Evolutionary conservation across 2,113 vertebrate species (phyloP), one percentile per base, ranked within the genome.

Genomic region (Garra rufa): DNA sequence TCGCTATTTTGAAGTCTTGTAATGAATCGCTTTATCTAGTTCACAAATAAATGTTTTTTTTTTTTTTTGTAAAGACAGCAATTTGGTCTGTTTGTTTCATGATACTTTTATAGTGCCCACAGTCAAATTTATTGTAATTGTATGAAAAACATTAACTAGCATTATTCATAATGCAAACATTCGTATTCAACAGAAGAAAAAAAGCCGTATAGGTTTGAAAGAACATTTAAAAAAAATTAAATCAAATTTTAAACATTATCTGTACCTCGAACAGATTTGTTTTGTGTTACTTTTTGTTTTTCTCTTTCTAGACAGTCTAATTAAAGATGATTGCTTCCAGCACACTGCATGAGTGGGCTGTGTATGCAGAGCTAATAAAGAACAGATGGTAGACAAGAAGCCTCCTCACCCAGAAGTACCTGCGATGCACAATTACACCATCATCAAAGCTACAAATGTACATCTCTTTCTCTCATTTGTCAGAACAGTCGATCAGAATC

Each of bases 301-400:
- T 17, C 9, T 67, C 24, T 81, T 21, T 81, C 55, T 70, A 70
- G 78, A 67, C 26, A 67, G 28, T 50, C n/a, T 70, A 55, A 82
- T 81, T 55, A 34, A 69, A 81, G 46, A 82, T 41, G 63, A 81
- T 38, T 52, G 79, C 46, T 81, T 81, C 63, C 46, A 81, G 79
- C 79, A 52, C 30, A 34, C 63, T 81, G 44, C 28, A 55, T 82
- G 46, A 55, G 46, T 82, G 80, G 63, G 26, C 70, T 34, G 65
- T 82, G 65, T 82, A 67, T 17, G 30, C 65, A 41, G 28, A 82
- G 65, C 80, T 59, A 78, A 84, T 70, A 84, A 44, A 78, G 73
- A 76, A 78, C 83, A 84, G 83, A 78, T 84, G 83, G 83, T 43
- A 78, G 75, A 59, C 50, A 83, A 59, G 50, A 73, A 70, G 63